Percentiles rank a stretch among this genome's conserved stretches.
These are phyloP conservation scores for Lagopus muta DNA, from an alignment of 2,113 vertebrate species.

Conservation along the genomic window DNA sequence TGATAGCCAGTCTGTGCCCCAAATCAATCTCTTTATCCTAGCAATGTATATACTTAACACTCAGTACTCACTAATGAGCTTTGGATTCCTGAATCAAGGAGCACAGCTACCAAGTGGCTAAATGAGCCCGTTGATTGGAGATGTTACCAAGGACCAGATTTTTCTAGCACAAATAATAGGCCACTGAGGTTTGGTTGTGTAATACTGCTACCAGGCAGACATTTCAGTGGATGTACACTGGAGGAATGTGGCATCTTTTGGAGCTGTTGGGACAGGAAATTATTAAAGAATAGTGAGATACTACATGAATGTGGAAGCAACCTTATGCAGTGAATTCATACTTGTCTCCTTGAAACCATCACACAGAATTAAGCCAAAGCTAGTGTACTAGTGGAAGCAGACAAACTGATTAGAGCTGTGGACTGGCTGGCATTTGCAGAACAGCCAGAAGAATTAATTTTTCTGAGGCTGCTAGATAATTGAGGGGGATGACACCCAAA, in stretches of 20 bases:
- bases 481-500: neutral
- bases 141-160: constrained; percentile 4
- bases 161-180: constrained; percentile 21
- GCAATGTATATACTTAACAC: neutral
- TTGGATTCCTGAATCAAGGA: neutral
- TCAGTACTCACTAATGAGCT: neutral
- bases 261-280: neutral
- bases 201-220: neutral
- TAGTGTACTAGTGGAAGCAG: constrained; percentile 19
- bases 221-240: neutral
- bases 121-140: constrained; percentile 11
- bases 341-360: too few species aligned
- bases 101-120: constrained; percentile 8
- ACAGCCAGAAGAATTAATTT: neutral
- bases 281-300: neutral
- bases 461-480: neutral
- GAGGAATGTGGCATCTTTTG: constrained; percentile 14
- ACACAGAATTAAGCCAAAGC: constrained; percentile 26
- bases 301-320: neutral
- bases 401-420: constrained; percentile 2
- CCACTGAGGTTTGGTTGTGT: constrained; percentile 29
- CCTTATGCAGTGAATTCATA: neutral
- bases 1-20: neutral
- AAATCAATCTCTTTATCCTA: constrained; percentile 39
- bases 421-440: constrained; percentile 2